Evolutionary conservation across 2,113 vertebrate genomes (phyloP), one percentile per base, ranked within the genome.

Genomic region (Cisticola juncidis): DNA sequence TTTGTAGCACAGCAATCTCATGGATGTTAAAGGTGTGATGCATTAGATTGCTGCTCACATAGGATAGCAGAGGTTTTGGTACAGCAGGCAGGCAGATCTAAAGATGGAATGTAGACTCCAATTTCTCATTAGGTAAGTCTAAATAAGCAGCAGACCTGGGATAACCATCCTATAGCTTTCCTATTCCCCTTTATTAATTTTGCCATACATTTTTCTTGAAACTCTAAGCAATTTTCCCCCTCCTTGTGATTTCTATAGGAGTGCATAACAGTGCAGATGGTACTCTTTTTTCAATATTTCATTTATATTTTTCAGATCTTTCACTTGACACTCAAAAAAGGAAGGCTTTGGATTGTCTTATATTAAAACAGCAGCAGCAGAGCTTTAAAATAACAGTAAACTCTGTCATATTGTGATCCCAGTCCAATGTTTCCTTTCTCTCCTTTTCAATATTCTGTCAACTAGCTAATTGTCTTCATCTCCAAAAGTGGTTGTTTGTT

Each of bases 31-130:
- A 91, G 21, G 35, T 36, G 73, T 54, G 68, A 83, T 81, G 78
- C 77, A 62, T 85, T 80, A 90, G 54, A 73, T 47, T 95, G 88
- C 81, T 97, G 89, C 95, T 95, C 92, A 48, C 69, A 54, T 11
- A 84, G 64, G 26, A 51, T 44, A 83, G 80, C 69, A 86, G 81
- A 83, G 69, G 13, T 83, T 60, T 81, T 96, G 97, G 81, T 82
- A 54, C 38, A 81, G 73, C 94, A 94, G 87, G 76, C 90, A 92
- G 26, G 44, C 50, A 65, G 42, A 72, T 50, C 26, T 11, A 70
- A 76, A 96, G 83, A 77, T 93, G 92, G 68, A 94, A 85, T 71
- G 89, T 38, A 87, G 68, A 94, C 40, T 95, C 88, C 68, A 96
- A 88, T 76, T 96, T 96, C 58, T 93, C 6, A 2, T 56, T 44